A percentile compares a stretch with the other conserved stretches of the same genome.
Evolutionary conservation across 2,888 invertebrate genomes (phyloP).

Genomic region (Rambutsinella grinnellia): DNA sequence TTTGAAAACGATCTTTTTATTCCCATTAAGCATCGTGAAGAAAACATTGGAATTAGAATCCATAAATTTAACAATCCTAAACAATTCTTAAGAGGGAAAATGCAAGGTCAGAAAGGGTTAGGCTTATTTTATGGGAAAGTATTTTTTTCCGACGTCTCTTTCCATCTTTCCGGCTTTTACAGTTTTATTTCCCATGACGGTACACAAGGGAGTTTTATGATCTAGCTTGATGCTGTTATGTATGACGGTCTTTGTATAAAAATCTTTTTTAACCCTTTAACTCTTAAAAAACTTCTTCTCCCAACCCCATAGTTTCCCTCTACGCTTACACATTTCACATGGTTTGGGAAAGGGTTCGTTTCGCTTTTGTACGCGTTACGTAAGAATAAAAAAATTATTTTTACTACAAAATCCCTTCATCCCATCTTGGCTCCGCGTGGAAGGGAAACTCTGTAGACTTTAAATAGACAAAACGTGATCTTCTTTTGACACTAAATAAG

Average conservation of each 20-base stretch:
- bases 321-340: too few species aligned
- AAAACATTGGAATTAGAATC: not conserved
- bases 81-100: not conserved
- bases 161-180: slow-evolving; percentile 31
- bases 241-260: slow-evolving; percentile 34
- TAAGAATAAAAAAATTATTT: not conserved
- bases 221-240: slow-evolving; percentile 12
- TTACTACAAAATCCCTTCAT: not conserved
- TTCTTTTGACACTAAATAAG: too few species aligned
- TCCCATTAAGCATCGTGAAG: not conserved
- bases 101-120: slow-evolving; percentile 53
- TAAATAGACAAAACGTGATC: too few species aligned
- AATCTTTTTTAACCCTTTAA: slow-evolving; percentile 55
- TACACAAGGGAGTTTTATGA: not conserved
- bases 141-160: slow-evolving; percentile 31
- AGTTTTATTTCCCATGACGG: slow-evolving; percentile 51
- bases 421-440: not conserved
- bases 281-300: not conserved
- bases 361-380: slow-evolving; percentile 9
- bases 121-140: slow-evolving; percentile 53
- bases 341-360: slow-evolving; percentile 15
- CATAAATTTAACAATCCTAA: not conserved
- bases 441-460: too few species aligned
- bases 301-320: not conserved
- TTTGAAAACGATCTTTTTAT: not conserved